Percentiles rank a stretch among this genome's conserved stretches.
Conservation (phyloP, 2,113 vertebrate genomes). For the Podarcis muralis region DNA sequence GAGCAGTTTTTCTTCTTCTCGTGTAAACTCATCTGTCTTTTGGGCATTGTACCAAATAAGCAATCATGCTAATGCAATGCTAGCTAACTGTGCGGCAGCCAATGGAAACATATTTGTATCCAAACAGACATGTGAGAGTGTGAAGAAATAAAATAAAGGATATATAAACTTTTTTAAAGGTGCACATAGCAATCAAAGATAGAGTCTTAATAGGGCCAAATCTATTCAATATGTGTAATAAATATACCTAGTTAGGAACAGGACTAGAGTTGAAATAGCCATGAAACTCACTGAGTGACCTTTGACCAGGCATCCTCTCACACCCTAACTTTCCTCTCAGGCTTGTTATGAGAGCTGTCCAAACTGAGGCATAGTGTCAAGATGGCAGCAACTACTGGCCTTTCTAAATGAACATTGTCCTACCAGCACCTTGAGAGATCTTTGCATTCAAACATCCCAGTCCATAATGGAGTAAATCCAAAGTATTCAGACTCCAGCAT, state of each 20-base stretch:
- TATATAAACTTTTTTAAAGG: not conserved
- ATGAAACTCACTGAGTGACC: no score
- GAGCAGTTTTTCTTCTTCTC: not conserved
- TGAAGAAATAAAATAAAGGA: not conserved
- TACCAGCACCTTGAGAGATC: no score
- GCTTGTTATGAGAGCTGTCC: no score
- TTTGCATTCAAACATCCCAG: no score
- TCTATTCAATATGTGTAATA: not conserved
- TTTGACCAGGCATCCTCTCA: no score
- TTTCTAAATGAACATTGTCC: no score
- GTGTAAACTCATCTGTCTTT: not conserved
- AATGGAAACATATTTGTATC: slow-evolving; percentile 2
- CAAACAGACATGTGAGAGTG: not conserved
- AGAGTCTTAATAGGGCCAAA: not conserved
- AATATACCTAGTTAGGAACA: not conserved
- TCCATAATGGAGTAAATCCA: no score
- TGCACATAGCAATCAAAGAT: not conserved
- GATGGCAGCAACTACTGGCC: no score
- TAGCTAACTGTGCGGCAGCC: not conserved
- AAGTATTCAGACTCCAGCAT: no score
- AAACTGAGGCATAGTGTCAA: no score
- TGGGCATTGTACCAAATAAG: not conserved
- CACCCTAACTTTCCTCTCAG: no score
- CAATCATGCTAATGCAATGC: not conserved
- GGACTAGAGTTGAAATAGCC: not conserved